Conservation (phyloP, 64 coral and sea anemone genomes). For the Catalaphyllia jardinei region DNA sequence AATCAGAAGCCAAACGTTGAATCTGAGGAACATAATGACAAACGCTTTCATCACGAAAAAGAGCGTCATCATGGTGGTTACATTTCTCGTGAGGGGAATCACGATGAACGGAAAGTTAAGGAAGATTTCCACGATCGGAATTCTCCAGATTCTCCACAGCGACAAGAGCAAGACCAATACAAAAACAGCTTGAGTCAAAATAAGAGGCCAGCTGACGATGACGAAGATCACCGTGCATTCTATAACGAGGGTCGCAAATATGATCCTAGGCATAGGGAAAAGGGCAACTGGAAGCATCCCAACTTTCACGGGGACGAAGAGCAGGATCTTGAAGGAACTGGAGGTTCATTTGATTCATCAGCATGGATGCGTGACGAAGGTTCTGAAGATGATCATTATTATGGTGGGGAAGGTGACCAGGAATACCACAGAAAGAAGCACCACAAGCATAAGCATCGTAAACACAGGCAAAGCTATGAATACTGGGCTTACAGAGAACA, state of each 20-base stretch:
- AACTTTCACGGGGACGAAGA: background rate
- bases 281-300: background rate
- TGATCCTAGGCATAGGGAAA: background rate
- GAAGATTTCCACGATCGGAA: background rate
- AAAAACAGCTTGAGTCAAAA: background rate
- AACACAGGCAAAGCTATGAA: conserved; percentile 37
- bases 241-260: background rate
- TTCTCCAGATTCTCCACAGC: background rate
- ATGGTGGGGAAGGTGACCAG: conserved; percentile 34
- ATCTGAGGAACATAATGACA: background rate
- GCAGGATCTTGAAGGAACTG: background rate
- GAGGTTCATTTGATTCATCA: conserved; percentile 12
- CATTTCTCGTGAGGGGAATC: background rate
- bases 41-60: conserved; percentile 19
- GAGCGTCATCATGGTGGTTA: background rate
- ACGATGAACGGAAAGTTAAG: background rate
- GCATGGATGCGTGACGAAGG: background rate
- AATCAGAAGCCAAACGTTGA: background rate
- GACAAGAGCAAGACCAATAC: background rate
- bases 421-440: conserved; percentile 10
- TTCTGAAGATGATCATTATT: conserved; percentile 4
- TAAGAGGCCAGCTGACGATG: background rate
- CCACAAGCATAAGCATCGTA: conserved; percentile 7
- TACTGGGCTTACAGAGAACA: conserved; percentile 7
- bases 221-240: background rate